Evolutionary conservation across 2,888 invertebrate species (phyloP).

Genomic region (Lacanobia oleracea): DNA sequence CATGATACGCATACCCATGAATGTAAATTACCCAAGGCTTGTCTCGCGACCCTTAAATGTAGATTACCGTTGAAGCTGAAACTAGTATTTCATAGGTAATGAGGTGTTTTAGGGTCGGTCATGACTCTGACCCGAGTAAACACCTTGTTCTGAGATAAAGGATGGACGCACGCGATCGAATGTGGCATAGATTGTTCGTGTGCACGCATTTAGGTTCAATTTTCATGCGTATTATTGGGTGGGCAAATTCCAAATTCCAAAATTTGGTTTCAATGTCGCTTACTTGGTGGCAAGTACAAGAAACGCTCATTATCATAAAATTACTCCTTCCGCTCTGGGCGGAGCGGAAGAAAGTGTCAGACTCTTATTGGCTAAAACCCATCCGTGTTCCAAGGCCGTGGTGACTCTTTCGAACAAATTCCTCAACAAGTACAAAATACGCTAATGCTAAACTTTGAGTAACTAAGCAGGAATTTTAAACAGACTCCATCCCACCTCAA

Average conservation of each 20-base stretch:
- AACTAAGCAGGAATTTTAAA: background rate
- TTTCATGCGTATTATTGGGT: constrained; percentile 8
- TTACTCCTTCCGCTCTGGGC: no score
- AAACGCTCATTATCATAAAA: background rate
- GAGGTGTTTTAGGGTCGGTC: constrained; percentile 63
- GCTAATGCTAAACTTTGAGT: background rate
- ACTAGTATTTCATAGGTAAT: constrained; percentile 64
- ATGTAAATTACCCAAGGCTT: constrained; percentile 72
- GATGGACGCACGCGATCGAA: constrained; percentile 56
- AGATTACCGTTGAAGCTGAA: constrained; percentile 63
- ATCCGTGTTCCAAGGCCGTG: no score
- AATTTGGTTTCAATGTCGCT: background rate
- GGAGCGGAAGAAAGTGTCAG: background rate
- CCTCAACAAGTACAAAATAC: no score
- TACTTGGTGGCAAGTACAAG: background rate
- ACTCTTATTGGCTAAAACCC: no score
- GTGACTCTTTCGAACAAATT: no score
- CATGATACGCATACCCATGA: constrained; percentile 73
- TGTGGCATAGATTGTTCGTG: constrained; percentile 44
- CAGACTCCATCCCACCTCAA: background rate
- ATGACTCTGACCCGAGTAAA: constrained; percentile 64
- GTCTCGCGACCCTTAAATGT: constrained; percentile 62
- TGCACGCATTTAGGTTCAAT: constrained; percentile 46
- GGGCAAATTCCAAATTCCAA: no score
- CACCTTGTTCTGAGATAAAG: constrained; percentile 65